Evolutionary conservation across 2,113 vertebrate species (phyloP), one percentile per base, ranked within the genome.

Genomic region (Pygoscelis adeliae): DNA sequence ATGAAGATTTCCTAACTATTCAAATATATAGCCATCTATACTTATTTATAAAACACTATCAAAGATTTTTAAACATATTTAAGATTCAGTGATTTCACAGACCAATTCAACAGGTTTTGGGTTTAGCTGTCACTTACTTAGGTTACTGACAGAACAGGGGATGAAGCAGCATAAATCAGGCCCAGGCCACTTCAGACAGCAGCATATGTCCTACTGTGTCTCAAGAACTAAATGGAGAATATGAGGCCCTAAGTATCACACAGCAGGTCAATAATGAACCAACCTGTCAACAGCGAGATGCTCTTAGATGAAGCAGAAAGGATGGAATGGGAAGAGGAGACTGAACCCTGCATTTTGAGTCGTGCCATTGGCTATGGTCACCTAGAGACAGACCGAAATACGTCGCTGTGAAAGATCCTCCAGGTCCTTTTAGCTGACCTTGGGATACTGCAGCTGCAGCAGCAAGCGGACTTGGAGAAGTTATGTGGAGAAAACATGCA

Each of bases 271-370:
- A 5, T n/a, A 59, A 82, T 0, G 5, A 85, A 78, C 9, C 18
- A 63, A 13, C 4, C 9, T 46, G 22, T 21, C 44, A 47, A 62
- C 2, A 70, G 34, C 0, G 0, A 79, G 65, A 44, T 29, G 40
- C 32, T 53, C 38, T 74, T 23, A 62, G 66, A 76, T 1, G 2
- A 84, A 67, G 69, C 38, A 91, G 67, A 89, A 81, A 61, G 32
- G 20, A 29, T 9, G 3, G 34, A 87, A 77, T 16, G 11, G 27
- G 61, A 49, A 74, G 36, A 74, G n/a, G 34, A 87, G 22, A 30
- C 27, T 42, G 16, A 84, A 36, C 2, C 7, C 10, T 42, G 30
- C 12, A 6, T 91, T 90, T 77, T 69, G 11, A 36, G 73, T 69
- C 6, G 32, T 34, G 38, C 44, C 15, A 53, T 40, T 59, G 9